Evolutionary conservation across 2,888 invertebrate species (phyloP).

Genomic region (Drosophila austrosaltans): DNA sequence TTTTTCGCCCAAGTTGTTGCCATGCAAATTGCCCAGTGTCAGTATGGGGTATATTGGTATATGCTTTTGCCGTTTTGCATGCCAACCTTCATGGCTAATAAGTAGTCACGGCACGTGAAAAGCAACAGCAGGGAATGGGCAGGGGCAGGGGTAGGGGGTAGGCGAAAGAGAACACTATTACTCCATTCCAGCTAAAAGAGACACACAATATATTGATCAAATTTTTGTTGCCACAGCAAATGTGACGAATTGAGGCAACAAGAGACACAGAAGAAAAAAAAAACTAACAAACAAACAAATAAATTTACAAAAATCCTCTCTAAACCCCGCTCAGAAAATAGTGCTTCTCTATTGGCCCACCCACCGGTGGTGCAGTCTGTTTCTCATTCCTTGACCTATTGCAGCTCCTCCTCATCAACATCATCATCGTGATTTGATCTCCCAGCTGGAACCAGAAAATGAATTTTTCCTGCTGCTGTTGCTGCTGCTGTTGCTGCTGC

Average conservation of each 20-base stretch:
- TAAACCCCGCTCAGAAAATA: slow-evolving; percentile 12
- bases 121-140: slow-evolving; percentile 17
- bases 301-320: slow-evolving; percentile 7
- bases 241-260: slow-evolving; percentile 9
- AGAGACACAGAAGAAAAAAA: slow-evolving; percentile 19
- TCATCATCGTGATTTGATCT: slow-evolving; percentile 13
- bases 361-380: background rate
- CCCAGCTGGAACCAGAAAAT: slow-evolving; percentile 40
- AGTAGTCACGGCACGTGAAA: slow-evolving; percentile 69
- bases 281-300: slow-evolving; percentile 38
- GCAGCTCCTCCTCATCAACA: slow-evolving; percentile 1
- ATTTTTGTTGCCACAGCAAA: slow-evolving; percentile 56
- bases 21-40: slow-evolving; percentile 66
- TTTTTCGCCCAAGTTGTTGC: slow-evolving; percentile 27
- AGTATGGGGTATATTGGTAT: slow-evolving; percentile 27
- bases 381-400: slow-evolving; percentile 11
- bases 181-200: slow-evolving; percentile 7
- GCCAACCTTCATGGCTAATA: slow-evolving; percentile 66
- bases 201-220: slow-evolving; percentile 66
- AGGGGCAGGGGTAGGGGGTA: background rate
- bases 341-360: background rate
- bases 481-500: background rate
- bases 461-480: slow-evolving; percentile 6
- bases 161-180: background rate
- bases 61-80: slow-evolving; percentile 10